Base-by-base conservation (phyloP, 2,797 vertebrate genomes). In the Pteropus rufus region DNA sequence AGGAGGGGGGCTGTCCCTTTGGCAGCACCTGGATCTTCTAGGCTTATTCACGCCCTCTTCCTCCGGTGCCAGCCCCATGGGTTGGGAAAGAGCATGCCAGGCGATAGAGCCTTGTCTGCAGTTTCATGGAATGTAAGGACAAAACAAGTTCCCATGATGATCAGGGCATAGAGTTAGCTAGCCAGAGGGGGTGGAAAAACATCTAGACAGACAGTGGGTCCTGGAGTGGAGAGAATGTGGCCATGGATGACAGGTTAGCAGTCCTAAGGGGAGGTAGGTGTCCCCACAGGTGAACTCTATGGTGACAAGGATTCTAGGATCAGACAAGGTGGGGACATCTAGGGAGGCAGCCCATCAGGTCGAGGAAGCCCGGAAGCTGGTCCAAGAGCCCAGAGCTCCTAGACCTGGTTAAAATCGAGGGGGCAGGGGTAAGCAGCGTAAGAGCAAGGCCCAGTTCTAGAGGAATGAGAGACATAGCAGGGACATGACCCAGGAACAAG, bases 1-100 rank as follows among this genome's bases (percentile, higher is more conserved):
- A 99, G 98, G 58, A 62, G 5, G 0, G 1, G 77, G 8, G 10
- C 56, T 46, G 26, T 31, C 9, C 62, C 23, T 49, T 12, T 70
- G 72, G 49, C 58, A 29, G 44, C 31, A 41, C 14, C 29, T 82
- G 69, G 83, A 23, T 49, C 11, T 44, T 41, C 26, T 3, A 10
- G 72, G 56, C 18, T 2, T 15, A 14, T 24, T 70, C 29, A 34
- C 0, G 16, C 15, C 12, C 26, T 14, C 7, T 16, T 19, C n/a
- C 52, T 8, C 60, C 49, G 24, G 39, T 19, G 5, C 34, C 23
- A 67, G 64, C 58, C 54, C n/a, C 19, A 0, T 1, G 4, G 58
- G 44, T 10, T 29, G 31, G 87, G 73, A 26, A 39, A 29, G 46
- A 64, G 21, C 41, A 14, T 11, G 29, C 5, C 1, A 16, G 39